Evolutionary conservation across 2,888 invertebrate species (phyloP), one percentile per base, ranked within the genome.

Genomic region (Brenthis ino): DNA sequence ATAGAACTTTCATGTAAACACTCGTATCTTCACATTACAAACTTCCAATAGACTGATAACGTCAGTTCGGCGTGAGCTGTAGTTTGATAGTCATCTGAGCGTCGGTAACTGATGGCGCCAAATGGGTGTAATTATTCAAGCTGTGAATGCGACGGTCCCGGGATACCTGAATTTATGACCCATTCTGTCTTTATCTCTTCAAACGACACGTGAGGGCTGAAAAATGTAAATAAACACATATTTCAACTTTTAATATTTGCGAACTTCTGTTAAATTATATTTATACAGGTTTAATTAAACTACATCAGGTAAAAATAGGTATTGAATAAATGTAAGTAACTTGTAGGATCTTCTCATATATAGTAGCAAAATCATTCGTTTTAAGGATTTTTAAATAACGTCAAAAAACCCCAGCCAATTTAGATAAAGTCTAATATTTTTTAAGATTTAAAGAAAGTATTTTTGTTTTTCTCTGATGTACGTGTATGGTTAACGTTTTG

Each of bases 121-220:
- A 68, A 71, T 65, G 68, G 61, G 37, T n/a, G 68, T 67, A 33
- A 72, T 74, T 63, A 71, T 57, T 70, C 70, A 71, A 64, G 51
- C 58, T 50, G 69, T 64, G 65, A 70, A 54, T 65, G 67, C 58
- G 60, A 53, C 37, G 60, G 48, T 70, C 70, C 70, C 69, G 55
- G 68, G 73, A 65, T 65, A 68, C 68, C 70, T 68, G 71, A 57
- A 72, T 70, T 65, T 71, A 67, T 73, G 72, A 74, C 76, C 50
- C 33, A n/a, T 43, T 24, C 57, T 61, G 63, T 63, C 68, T 68
- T 65, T 57, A 69, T 54, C 57, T 53, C 57, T 61, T 43, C 47
- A 20, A 63, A 54, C n/a, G 51, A 53, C 14, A 61, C 61, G 63
- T 50, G 51, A 43, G 61, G 1, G 8, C 16, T 6, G 14, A 53